Base-by-base conservation (phyloP, 2,888 invertebrate species). In the Seladonia tumulorum region DNA sequence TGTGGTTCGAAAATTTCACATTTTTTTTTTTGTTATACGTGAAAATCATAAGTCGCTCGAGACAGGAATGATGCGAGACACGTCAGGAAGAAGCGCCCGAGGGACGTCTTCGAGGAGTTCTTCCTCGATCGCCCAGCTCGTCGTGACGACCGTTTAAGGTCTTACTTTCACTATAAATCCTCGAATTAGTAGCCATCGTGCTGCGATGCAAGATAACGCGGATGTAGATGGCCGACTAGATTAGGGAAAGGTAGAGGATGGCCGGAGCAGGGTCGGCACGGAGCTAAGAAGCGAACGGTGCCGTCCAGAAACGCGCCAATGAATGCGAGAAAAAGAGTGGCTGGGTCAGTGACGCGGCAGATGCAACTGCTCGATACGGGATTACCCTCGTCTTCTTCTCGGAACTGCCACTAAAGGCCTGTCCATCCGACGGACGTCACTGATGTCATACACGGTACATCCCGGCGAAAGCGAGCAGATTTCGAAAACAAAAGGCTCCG, bases 181-280 rank as follows among this genome's bases (percentile, higher is more conserved):
- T 92, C 92, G 92, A 94, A 94, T 94, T 94, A 94, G 94, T 94
- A 94, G 93, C 87, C 90, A 87, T 89, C 88, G 90, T 80, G 82
- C 89, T 81, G 89, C 90, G 94, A 94, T 94, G 93, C 91, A 91
- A 94, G 94, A 94, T 94, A 94, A 93, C 90, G 89, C 72, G 90
- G 91, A 90, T 91, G 90, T 92, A 93, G 93, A 94, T 93, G 91
- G 87, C 89, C 91, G 90, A 89, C 87, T 87, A 91, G 92, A 92
- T 92, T 90, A 90, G 77, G 74, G 70, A 79, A 74, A 68, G 82
- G 66, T 35, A 25, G 45, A 18, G 70, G 45, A 35, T 35, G 35
- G 35, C 35, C 68, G 10, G 35, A 42, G 63, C 78, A 63, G 75
- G 71, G 49, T 76, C 77, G 66, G 73, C 66, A 74, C 53, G 60